Evolutionary conservation across 2,888 invertebrate genomes (phyloP), one percentile per base, ranked within the genome.

Genomic region (Phorcus lineatus): DNA sequence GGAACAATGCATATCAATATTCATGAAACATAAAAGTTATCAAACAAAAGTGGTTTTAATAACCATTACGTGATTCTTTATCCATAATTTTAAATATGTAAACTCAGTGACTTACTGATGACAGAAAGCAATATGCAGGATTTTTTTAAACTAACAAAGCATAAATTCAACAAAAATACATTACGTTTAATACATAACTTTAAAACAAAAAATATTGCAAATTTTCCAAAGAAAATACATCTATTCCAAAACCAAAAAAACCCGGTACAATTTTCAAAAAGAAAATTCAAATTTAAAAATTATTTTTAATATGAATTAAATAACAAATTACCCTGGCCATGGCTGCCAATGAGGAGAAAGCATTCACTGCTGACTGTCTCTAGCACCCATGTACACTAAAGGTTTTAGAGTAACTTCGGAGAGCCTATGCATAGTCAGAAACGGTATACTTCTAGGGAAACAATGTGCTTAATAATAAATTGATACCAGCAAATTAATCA

Each of bases 401-500:
- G 13, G 47, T 13, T 9, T 47, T 47, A 47, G 6, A 47, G 47
- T 13, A 47, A 47, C 47, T 47, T 6, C 47, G 13, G 47, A 13
- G 47, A 47, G 47, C 47, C 6, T 47, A 47, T 47, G 40, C 16
- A 70, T 19, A 70, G 40, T 40, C 36, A 70, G 70, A 36, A 40
- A 40, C 36, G 40, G 19, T 70, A 19, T 16, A 36, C 28, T 70
- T 9, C 11, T 13, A 70, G 36, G 70, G 70, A 70, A 70, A 70
- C 70, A 70, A 70, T 70, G 70, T 40, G 74, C 74, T 75, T 53
- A 75, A 52, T 75, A 53, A 70, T 70, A 70, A 70, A 70, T 70
- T 70, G 70, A 70, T 70, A 70, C 70, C 36, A 70, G 40, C 70
- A 70, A 70, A 70, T 70, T 70, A 70, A 70, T 70, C 40, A 70